Percentiles rank a stretch among this genome's conserved stretches.
These are phyloP conservation scores for Iselma pallidipennis DNA, from an alignment of 2,888 invertebrate genomes.

Conservation along the genomic window DNA sequence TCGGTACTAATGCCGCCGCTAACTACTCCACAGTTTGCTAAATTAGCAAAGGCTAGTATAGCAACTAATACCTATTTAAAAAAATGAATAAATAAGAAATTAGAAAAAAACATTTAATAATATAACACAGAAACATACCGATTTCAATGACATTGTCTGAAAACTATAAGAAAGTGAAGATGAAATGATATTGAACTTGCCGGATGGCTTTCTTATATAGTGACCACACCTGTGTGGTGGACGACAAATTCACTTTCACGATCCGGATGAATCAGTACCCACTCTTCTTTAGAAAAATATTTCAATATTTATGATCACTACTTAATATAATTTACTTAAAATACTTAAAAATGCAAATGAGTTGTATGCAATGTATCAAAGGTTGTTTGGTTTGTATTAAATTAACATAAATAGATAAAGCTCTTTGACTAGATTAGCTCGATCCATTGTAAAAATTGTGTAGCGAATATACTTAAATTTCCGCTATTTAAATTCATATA, in stretches of 20 bases:
- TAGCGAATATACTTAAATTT: no score
- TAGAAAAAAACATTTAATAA: background rate
- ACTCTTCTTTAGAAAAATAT: conserved; percentile 1
- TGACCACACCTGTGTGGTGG: conserved; percentile 39
- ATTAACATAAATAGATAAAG: background rate
- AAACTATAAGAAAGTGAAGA: conserved; percentile 31
- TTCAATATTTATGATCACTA: background rate
- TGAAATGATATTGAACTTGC: conserved; percentile 35
- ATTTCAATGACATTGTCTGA: conserved; percentile 34
- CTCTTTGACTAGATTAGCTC: no score
- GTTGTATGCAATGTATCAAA: background rate
- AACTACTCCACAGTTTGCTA: conserved; percentile 39
- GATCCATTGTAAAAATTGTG: background rate
- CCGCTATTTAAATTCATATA: background rate
- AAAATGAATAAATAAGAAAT: conserved; percentile 15
- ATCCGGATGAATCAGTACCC: conserved; percentile 6
- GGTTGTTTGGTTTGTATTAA: background rate
- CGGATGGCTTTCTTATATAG: conserved; percentile 41
- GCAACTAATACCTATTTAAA: conserved; percentile 35
- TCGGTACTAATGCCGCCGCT: conserved; percentile 32
- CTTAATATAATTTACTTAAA: background rate
- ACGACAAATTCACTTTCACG: conserved; percentile 42
- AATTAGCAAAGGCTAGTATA: conserved; percentile 34
- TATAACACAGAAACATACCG: conserved; percentile 34
- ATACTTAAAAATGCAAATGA: background rate